phyloP scores from a whole-genome alignment of 2,888 invertebrate species.

The Dione vanillae region DNA sequence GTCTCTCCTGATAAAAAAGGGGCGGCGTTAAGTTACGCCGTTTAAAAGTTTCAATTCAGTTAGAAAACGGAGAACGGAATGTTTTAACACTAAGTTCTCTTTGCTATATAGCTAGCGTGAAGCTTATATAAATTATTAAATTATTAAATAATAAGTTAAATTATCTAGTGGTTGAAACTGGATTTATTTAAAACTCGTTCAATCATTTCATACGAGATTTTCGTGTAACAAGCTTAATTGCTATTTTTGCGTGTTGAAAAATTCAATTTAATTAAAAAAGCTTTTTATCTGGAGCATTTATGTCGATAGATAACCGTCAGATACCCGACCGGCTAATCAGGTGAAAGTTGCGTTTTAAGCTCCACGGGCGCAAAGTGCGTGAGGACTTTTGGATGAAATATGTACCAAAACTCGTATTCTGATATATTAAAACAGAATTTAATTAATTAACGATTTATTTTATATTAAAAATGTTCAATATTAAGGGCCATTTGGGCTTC shows the following conservation, averaged over 20 bases:
- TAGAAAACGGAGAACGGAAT: too few species aligned
- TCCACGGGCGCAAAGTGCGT: slow-evolving; percentile 3
- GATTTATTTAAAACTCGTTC: slow-evolving; percentile 4
- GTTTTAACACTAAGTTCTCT: neutral
- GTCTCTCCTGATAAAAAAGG: too few species aligned
- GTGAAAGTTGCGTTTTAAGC: slow-evolving; percentile 34
- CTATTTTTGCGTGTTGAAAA: slow-evolving; percentile 15
- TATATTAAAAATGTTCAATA: neutral
- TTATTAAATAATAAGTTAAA: too few species aligned
- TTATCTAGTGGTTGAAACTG: slow-evolving; percentile 5
- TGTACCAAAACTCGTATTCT: slow-evolving; percentile 2
- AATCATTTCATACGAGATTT: slow-evolving; percentile 6
- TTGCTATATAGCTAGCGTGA: neutral
- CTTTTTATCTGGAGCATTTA: slow-evolving; percentile 45
- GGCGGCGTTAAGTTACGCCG: neutral
- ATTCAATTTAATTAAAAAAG: slow-evolving; percentile 51
- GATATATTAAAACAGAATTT: neutral
- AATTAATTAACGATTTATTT: slow-evolving; percentile 2
- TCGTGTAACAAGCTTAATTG: neutral
- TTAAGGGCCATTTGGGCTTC: neutral
- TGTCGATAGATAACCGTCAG: slow-evolving; percentile 34
- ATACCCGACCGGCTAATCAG: slow-evolving; percentile 32
- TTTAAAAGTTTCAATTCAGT: neutral
- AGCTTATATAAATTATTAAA: neutral
- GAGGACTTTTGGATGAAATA: neutral